phyloP scores from a whole-genome alignment of 2,113 vertebrate genomes.

The Paraplagusia blochii region DNA sequence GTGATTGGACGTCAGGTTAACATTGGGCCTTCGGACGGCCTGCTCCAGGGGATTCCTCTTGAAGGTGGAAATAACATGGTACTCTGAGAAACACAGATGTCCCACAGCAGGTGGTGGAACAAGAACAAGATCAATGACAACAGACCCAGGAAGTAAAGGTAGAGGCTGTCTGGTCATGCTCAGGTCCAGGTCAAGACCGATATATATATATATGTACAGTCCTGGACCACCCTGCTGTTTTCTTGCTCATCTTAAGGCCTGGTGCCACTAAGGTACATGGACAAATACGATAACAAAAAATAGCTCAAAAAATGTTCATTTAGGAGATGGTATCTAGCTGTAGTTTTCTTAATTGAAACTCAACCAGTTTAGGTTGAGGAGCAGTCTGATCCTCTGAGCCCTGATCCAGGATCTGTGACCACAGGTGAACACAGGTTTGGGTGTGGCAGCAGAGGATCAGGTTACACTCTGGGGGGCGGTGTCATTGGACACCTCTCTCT shows the following conservation, averaged over 20 bases:
- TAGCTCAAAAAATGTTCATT: too few species aligned
- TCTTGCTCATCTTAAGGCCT: too few species aligned
- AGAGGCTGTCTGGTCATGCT: too few species aligned
- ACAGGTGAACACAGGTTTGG: slow-evolving; percentile 18
- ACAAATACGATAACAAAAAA: too few species aligned
- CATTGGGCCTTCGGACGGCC: slow-evolving; percentile 99
- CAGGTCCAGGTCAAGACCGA: too few species aligned
- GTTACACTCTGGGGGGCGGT: slow-evolving; percentile 19
- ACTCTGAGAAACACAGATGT: slow-evolving; percentile 93
- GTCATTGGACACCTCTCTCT: slow-evolving; percentile 6
- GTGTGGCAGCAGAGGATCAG: slow-evolving; percentile 21
- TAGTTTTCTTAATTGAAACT: too few species aligned
- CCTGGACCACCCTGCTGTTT: too few species aligned
- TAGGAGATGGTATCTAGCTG: too few species aligned
- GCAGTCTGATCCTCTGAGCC: neutral
- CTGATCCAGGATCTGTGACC: neutral
- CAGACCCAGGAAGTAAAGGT: neutral
- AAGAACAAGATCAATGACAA: slow-evolving; percentile 34
- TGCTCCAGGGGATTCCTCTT: slow-evolving; percentile 99
- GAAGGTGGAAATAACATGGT: slow-evolving; percentile 99
- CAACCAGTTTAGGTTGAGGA: too few species aligned
- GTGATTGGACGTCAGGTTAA: slow-evolving; percentile 99
- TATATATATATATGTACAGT: too few species aligned
- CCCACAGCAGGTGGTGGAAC: too few species aligned
- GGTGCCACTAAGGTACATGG: too few species aligned